A percentile compares a stretch with the other conserved stretches of the same genome.
These are phyloP conservation scores for Hirtodrosophila histrioides DNA, from an alignment of 2,888 invertebrate genomes.

Conservation along the genomic window DNA sequence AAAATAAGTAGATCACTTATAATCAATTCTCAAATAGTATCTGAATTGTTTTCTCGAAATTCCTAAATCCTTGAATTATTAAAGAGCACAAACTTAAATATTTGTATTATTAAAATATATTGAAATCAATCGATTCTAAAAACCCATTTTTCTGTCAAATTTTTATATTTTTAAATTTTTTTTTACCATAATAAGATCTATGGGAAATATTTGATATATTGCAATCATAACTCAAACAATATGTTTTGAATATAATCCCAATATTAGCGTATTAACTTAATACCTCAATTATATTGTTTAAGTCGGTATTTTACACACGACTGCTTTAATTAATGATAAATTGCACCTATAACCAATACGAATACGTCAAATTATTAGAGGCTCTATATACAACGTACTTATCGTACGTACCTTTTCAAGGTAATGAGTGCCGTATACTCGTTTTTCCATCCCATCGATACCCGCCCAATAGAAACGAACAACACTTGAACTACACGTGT, in stretches of 20 bases:
- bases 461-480: constrained; percentile 8
- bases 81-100: too few relatives aligned
- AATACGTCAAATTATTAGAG: constrained; percentile 39
- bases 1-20: too few relatives aligned
- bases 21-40: too few relatives aligned
- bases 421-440: constrained; percentile 35
- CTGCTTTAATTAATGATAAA: constrained; percentile 71
- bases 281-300: constrained; percentile 37
- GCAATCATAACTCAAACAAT: too few relatives aligned
- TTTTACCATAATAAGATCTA: too few relatives aligned
- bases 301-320: constrained; percentile 62
- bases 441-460: constrained; percentile 12
- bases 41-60: too few relatives aligned
- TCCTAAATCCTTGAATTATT: too few relatives aligned
- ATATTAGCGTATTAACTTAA: constrained; percentile 8
- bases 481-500: constrained; percentile 36
- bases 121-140: too few relatives aligned
- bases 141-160: too few relatives aligned
- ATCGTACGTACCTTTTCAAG: constrained; percentile 8
- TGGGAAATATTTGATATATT: too few relatives aligned
- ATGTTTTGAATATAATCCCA: constrained; percentile 7
- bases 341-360: constrained; percentile 23
- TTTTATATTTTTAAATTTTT: too few relatives aligned
- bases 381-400: background rate
- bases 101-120: too few relatives aligned